A percentile compares a stretch with the other conserved stretches of the same genome.
These are phyloP conservation scores for Albula glossodonta DNA, from an alignment of 2,113 vertebrate genomes.

Conservation along the genomic window DNA sequence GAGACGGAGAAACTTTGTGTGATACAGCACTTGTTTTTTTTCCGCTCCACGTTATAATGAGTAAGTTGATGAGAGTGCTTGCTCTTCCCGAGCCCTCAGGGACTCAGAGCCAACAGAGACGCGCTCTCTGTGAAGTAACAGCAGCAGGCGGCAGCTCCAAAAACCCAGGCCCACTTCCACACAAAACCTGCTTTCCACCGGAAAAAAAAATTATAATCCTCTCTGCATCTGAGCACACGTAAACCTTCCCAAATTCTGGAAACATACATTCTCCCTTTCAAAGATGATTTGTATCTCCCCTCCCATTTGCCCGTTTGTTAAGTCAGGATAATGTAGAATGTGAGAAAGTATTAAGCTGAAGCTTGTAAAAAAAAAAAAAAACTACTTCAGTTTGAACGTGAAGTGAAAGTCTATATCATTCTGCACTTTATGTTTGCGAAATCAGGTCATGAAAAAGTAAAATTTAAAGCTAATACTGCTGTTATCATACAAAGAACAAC, in stretches of 20 bases:
- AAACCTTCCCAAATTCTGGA: not conserved
- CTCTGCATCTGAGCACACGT: not conserved
- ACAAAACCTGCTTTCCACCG: not conserved
- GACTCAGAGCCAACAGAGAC: not conserved
- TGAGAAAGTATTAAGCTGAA: not conserved
- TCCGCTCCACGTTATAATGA: constrained; percentile 13
- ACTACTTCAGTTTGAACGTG: not conserved
- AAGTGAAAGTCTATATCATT: no score
- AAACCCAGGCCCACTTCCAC: not conserved
- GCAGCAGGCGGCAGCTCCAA: not conserved
- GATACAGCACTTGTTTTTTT: constrained; percentile 13
- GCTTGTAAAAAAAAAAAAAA: not conserved
- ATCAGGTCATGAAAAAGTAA: no score
- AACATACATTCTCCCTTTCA: not conserved
- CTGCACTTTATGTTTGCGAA: no score
- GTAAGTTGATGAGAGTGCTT: not conserved
- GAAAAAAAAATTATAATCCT: not conserved
- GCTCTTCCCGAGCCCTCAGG: not conserved
- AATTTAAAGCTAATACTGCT: no score
- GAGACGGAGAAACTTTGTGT: constrained; percentile 24
- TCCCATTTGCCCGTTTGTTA: not conserved
- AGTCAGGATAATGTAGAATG: not conserved
- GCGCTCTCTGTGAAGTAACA: not conserved
- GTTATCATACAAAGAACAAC: not conserved
- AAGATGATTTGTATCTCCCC: not conserved